phyloP scores from a whole-genome alignment of 2,797 vertebrate genomes.

The Ptychobarbus kaznakovi region DNA sequence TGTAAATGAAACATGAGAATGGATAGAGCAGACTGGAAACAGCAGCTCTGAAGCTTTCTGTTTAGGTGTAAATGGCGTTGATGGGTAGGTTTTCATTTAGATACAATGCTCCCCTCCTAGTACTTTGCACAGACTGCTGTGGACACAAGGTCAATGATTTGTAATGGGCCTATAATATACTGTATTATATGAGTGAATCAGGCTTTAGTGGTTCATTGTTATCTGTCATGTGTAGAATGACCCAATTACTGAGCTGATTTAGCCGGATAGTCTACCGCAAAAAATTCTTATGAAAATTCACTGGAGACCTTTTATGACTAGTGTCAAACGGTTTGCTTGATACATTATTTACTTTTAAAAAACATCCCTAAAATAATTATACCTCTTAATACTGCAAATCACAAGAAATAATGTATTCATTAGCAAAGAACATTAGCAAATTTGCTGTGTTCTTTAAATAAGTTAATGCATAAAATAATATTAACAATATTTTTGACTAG shows the following conservation, averaged over 20 bases:
- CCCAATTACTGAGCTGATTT: conserved; percentile 13
- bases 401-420: not conserved
- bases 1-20: conserved; percentile 26
- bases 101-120: conserved; percentile 17
- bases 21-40: conserved; percentile 22
- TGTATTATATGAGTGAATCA: not conserved
- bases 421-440: not conserved
- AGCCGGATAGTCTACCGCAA: not conserved
- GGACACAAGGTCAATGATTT: not conserved
- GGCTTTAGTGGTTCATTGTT: not conserved
- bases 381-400: not conserved
- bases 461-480: not conserved
- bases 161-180: not conserved
- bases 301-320: not conserved
- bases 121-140: not conserved
- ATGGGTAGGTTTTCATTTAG: conserved; percentile 22
- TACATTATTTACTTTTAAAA: not conserved
- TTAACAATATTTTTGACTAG: not conserved
- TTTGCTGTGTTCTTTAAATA: not conserved
- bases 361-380: not conserved
- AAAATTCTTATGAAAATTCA: not conserved
- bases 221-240: conserved; percentile 6
- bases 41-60: conserved; percentile 22
- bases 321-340: not conserved
- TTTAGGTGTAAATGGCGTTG: not conserved